Evolutionary conservation across 1,140 invertebrate species (phyloP), one percentile per base, ranked within the genome.

Genomic region (Acromyrmex charruanus): DNA sequence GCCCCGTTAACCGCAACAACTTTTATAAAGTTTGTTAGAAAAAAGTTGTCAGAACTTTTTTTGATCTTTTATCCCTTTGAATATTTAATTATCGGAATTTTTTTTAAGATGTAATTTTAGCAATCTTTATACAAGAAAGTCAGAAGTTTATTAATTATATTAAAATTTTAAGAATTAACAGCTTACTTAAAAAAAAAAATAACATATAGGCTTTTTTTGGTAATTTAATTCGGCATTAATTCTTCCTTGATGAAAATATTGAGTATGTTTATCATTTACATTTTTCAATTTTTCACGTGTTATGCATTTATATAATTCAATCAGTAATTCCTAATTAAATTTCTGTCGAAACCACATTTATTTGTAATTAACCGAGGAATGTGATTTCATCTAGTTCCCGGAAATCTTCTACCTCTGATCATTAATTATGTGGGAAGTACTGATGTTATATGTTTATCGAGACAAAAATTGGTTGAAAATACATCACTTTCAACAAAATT

Each of bases 251-350:
- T 12, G 58, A 66, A 49, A 51, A 65, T 35, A 16, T 18, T 10
- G 35, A n/a, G 10, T 6, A 25, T 49, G 3, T 49, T 65, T 66
- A 14, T 3, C 25, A 25, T 39, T 18, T 58, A 58, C n/a, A 3
- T 2, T 77, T 63, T 74, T 74, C 31, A 31, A 31, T 35, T 2
- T 28, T 59, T 18, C 18, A 12, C 35, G 10, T 35, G 10, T 21
- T 39, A 68, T 21, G 10, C n/a, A 39, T 39, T 39, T 39, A 3
- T 74, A 12, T 35, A 74, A 58, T 74, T 18, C 6, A 39, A 39
- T 39, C 35, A 39, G 35, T 55, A 74, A 31, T 31, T 35, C 12
- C 28, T 9, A 74, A 74, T 74, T 58, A 51, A 21, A 72, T 31
- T 74, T 74, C 51, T 55, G 18, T 35, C 49, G 16, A 53, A 66